Evolutionary conservation across 2,888 invertebrate species (phyloP).

Genomic region (Rotaria sp.): DNA sequence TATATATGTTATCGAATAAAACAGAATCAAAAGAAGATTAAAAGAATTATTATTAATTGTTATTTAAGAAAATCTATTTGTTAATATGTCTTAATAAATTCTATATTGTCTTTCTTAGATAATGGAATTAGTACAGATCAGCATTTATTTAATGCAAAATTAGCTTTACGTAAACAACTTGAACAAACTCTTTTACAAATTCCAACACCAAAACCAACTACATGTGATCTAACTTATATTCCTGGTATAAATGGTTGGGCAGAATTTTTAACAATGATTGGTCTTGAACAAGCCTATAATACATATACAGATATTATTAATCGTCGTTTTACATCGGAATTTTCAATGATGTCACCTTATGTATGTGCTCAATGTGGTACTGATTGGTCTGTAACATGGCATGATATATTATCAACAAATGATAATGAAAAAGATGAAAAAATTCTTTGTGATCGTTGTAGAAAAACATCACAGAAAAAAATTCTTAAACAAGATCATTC

Average conservation of each 20-base stretch:
- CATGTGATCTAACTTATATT: not conserved
- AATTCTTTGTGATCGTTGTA: constrained; percentile 91
- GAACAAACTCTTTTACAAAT: constrained; percentile 18
- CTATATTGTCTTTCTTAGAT: not conserved
- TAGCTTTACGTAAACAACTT: constrained; percentile 17
- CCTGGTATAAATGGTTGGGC: constrained; percentile 28
- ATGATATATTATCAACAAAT: not conserved
- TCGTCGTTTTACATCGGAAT: not conserved
- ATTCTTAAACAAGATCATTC: constrained; percentile 95
- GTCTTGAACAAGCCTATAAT: constrained; percentile 22
- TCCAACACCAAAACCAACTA: constrained; percentile 25
- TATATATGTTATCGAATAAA: too few relatives aligned
- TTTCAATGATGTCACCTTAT: constrained; percentile 63
- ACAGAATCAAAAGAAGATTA: too few relatives aligned
- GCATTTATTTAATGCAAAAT: constrained; percentile 13
- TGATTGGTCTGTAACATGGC: constrained; percentile 96
- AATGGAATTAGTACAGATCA: not conserved
- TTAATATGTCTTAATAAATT: too few relatives aligned
- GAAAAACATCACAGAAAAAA: constrained; percentile 92
- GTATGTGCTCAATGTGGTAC: constrained; percentile 93
- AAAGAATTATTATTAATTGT: too few relatives aligned
- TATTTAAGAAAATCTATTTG: too few relatives aligned
- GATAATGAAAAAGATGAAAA: not conserved
- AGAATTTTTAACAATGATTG: not conserved
- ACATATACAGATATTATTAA: not conserved